Evolutionary conservation across 2,113 vertebrate species (phyloP).

Genomic region (Anser cygnoides): DNA sequence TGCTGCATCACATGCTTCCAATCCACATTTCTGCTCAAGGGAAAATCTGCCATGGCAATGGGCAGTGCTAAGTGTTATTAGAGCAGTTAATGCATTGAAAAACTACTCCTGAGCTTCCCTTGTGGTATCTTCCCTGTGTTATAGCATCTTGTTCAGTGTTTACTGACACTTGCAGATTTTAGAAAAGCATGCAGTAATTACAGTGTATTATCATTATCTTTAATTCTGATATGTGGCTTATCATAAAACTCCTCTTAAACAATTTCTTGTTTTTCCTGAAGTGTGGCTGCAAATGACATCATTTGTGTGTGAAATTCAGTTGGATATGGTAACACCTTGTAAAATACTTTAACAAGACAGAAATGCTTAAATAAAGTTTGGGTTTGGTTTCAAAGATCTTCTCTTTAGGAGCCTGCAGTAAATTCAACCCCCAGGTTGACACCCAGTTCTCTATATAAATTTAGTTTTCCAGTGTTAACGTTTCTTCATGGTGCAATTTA

Average conservation of each 20-base stretch:
- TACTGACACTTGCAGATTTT: neutral
- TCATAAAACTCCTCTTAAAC: neutral
- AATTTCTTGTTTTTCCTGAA: neutral
- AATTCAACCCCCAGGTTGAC: neutral
- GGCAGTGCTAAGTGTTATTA: neutral
- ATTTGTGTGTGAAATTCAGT: neutral
- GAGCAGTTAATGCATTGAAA: neutral
- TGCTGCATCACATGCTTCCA: neutral
- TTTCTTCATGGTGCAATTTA: constrained; percentile 12
- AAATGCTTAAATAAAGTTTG: neutral
- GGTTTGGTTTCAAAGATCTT: constrained; percentile 20
- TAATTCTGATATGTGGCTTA: neutral
- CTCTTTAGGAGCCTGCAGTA: neutral
- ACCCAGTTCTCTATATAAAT: constrained; percentile 2
- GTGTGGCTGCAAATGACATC: neutral
- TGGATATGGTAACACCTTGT: constrained; percentile 7
- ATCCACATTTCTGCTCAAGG: neutral
- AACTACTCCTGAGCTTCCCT: neutral
- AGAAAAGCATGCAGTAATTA: neutral
- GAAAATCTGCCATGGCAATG: neutral
- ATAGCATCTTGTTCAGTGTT: neutral
- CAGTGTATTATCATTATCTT: neutral
- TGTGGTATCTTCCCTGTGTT: neutral
- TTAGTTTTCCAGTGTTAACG: neutral
- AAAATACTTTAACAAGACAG: constrained; percentile 39